Percentiles rank a stretch among this genome's conserved stretches.
Conservation (phyloP, 2,888 invertebrate species). For the Ophion costatus region DNA sequence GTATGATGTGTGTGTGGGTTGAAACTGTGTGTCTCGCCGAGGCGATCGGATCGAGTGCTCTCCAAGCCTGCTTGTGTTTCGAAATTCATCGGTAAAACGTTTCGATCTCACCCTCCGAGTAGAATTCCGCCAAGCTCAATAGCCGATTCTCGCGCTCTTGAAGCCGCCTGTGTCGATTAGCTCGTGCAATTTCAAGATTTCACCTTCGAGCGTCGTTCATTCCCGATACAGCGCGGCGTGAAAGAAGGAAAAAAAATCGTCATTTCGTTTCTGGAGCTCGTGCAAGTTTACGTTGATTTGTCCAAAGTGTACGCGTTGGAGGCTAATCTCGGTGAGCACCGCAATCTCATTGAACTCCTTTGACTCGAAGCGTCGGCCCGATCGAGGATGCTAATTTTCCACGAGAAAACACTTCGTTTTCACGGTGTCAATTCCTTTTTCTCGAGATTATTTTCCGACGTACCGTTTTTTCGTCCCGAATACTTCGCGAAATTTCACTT, state of each 20-base stretch:
- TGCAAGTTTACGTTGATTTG: neutral
- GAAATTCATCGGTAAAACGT: slow-evolving; percentile 24
- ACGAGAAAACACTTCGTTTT: neutral
- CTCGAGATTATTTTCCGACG: too few species aligned
- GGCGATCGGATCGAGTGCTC: slow-evolving; percentile 18
- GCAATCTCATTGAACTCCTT: neutral
- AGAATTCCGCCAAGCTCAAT: too few species aligned
- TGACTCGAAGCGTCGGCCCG: neutral
- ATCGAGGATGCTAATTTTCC: neutral
- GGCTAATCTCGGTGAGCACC: neutral
- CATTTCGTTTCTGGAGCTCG: neutral
- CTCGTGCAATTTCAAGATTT: neutral
- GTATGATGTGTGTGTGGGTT: slow-evolving; percentile 12
- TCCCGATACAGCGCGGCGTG: too few species aligned
- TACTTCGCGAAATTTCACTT: too few species aligned
- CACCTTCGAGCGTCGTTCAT: too few species aligned
- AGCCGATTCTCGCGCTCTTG: neutral
- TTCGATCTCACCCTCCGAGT: neutral
- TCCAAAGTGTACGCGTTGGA: neutral
- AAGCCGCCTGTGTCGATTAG: neutral
- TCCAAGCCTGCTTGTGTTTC: slow-evolving; percentile 29
- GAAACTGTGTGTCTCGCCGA: slow-evolving; percentile 11
- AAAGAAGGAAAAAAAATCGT: neutral
- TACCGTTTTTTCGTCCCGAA: too few species aligned
- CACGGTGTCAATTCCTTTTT: too few species aligned